phyloP scores from a whole-genome alignment of 1,140 invertebrate species.

The Harlomillsia oculata region DNA sequence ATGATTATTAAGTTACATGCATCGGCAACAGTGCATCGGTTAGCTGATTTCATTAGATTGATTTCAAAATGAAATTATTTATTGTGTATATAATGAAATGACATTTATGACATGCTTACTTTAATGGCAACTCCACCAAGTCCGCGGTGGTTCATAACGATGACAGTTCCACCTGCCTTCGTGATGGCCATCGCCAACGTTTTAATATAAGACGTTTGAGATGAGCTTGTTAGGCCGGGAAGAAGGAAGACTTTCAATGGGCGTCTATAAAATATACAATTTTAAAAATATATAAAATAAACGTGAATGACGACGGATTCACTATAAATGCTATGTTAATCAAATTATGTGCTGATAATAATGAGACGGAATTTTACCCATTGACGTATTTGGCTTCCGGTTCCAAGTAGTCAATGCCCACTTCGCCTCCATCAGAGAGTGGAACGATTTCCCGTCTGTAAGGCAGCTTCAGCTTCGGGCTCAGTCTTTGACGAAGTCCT shows the following conservation, averaged over 20 bases:
- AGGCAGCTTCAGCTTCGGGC: constrained; percentile 38
- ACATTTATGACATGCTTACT: neutral
- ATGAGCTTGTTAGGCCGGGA: constrained; percentile 28
- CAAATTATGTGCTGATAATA: neutral
- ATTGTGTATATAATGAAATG: too few species aligned
- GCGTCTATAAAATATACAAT: constrained; percentile 10
- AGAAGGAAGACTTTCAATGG: constrained; percentile 24
- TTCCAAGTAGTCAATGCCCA: constrained; percentile 65
- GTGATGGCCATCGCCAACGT: constrained; percentile 23
- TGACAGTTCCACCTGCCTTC: constrained; percentile 54
- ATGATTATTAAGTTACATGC: too few species aligned
- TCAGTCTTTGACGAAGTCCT: constrained; percentile 60
- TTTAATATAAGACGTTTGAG: constrained; percentile 32
- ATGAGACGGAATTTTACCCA: constrained; percentile 7
- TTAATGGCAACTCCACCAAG: constrained; percentile 50
- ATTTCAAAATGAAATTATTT: too few species aligned
- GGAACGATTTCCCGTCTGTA: constrained; percentile 57
- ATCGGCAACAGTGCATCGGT: too few species aligned
- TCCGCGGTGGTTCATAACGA: constrained; percentile 73
- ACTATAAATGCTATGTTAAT: neutral
- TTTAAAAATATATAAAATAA: neutral
- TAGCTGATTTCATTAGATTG: too few species aligned
- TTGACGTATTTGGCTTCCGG: constrained; percentile 41
- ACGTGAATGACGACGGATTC: neutral
- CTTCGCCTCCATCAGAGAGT: constrained; percentile 68